Evolutionary conservation across 2,888 invertebrate genomes (phyloP), one percentile per base, ranked within the genome.

Genomic region (Patella ulyssiponensis): DNA sequence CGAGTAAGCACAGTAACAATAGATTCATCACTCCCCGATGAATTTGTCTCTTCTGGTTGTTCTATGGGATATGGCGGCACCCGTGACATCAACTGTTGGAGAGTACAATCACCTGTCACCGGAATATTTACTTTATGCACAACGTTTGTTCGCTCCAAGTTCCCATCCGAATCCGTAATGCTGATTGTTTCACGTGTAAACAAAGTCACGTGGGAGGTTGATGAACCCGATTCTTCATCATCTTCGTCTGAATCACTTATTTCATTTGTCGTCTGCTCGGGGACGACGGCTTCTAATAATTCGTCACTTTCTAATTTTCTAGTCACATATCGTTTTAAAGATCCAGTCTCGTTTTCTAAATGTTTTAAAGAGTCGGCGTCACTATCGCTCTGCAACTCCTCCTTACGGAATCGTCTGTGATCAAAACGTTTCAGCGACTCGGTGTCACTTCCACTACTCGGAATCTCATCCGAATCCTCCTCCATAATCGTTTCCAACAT

Each of bases 401-500:
- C 17, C 53, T n/a, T 15, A 1, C 11, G 27, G n/a, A n/a, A 9
- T 27, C 69, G 56, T 33, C 17, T 15, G 9, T 23, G 54, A 69
- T 73, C 23, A 74, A 69, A 69, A 70, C 51, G 17, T 79, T 72
- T 64, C n/a, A 74, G 69, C 15, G 76, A 72, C 58, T 83, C 83
- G 54, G 69, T 75, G 14, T 82, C 79, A 33, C 77, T 78, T 11
- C 77, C 77, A 69, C 81, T 83, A 71, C 80, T 81, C 14, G 81
- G 75, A 17, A 85, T 78, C 74, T 87, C 87, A 64, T 85, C 86
- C 3, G 86, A 85, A 76, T 84, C 86, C 70, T 89, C 89, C 74
- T 89, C 89, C 75, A 87, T 84, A 7, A 89, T 89, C 0, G 89
- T 86, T 74, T 88, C 89, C 54, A 89, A 77, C 69, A 82, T 71